A percentile compares a stretch with the other conserved stretches of the same genome.
Conservation (phyloP, 2,797 vertebrate species). For the Staurois parvus region DNA sequence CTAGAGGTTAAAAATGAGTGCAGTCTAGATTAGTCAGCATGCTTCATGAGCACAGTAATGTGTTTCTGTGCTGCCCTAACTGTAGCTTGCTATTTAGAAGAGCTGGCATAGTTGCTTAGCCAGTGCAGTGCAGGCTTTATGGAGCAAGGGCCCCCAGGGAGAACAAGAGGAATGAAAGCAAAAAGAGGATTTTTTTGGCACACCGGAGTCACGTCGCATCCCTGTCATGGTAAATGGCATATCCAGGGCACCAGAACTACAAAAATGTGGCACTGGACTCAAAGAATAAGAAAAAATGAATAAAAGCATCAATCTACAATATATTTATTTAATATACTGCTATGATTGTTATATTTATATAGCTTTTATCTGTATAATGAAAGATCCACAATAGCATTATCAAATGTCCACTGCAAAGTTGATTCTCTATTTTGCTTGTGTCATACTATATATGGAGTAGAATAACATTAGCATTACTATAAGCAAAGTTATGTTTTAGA, state of each 20-base stretch:
- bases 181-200: slow-evolving; percentile 66
- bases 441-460: no score
- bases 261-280: slow-evolving; percentile 52
- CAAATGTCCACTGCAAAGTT: no score
- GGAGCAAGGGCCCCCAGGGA: slow-evolving; percentile 63
- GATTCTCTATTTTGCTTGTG: no score
- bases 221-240: slow-evolving; percentile 69
- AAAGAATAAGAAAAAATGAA: not conserved
- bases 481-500: no score
- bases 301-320: not conserved
- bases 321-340: not conserved
- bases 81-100: slow-evolving; percentile 63
- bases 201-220: slow-evolving; percentile 66
- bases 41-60: slow-evolving; percentile 53
- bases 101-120: slow-evolving; percentile 9
- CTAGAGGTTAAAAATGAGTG: slow-evolving; percentile 67
- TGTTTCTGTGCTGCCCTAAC: slow-evolving; percentile 47
- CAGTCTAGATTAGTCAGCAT: slow-evolving; percentile 64
- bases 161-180: slow-evolving; percentile 57
- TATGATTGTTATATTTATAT: not conserved
- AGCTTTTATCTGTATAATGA: not conserved
- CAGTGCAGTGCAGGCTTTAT: slow-evolving; percentile 55
- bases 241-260: slow-evolving; percentile 68
- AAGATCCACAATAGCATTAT: not conserved
- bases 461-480: no score